Percentiles rank a stretch among this genome's conserved stretches.
Conservation (phyloP, 2,797 vertebrate genomes). For the Myioborus miniatus region DNA sequence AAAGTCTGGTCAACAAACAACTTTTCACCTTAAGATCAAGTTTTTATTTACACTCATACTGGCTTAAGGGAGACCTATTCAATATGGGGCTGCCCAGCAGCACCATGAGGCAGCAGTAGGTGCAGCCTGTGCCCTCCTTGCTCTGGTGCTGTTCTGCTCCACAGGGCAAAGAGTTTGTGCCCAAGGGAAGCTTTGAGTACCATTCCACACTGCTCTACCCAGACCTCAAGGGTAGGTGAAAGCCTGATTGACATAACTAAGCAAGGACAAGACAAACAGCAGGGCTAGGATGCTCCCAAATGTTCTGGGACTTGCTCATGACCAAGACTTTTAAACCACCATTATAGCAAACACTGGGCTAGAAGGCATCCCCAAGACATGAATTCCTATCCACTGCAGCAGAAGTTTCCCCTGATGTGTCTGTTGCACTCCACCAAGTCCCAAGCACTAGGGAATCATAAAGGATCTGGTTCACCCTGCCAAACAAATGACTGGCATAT, state of each 20-base stretch:
- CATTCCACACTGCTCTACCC: not conserved
- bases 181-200: not conserved
- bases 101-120: not conserved
- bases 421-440: not conserved
- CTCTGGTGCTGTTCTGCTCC: not conserved
- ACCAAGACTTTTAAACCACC: not conserved
- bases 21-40: not conserved
- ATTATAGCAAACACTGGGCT: not conserved
- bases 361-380: not conserved
- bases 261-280: not conserved
- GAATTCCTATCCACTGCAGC: not conserved
- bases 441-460: not conserved
- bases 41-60: not conserved
- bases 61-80: not conserved
- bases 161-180: not conserved
- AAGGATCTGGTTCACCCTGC: not conserved
- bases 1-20: not conserved
- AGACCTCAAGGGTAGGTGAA: not conserved
- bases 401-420: not conserved
- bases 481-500: not conserved
- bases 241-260: not conserved
- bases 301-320: rapidly evolving
- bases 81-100: not conserved
- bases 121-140: not conserved
- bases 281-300: not conserved